Evolutionary conservation across 2,797 vertebrate genomes (phyloP), one percentile per base, ranked within the genome.

Genomic region (Erethizon dorsatum): DNA sequence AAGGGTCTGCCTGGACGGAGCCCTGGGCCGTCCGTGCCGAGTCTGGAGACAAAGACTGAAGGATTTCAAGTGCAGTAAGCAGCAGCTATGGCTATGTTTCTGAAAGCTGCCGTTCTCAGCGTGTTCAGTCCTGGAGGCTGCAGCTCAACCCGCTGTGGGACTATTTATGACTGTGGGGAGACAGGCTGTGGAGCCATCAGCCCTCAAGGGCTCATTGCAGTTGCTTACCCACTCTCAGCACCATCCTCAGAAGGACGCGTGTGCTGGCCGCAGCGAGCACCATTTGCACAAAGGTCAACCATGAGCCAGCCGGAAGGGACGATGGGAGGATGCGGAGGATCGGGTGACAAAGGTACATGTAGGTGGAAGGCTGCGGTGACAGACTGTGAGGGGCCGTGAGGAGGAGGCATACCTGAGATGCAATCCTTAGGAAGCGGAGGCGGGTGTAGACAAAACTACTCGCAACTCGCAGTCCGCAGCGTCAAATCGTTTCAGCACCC

Each of bases 121-220:
- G 17, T 56, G 87, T 61, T 79, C 86, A 3, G 65, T 54, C 59
- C 47, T 56, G 20, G 88, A 89, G 77, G 86, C 75, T 94, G 47
- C 59, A 67, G 80, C 77, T 69, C 41, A 93, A 26, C 52, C 57
- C 63, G 63, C 90, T 78, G 73, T 6, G 57, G 71, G 54, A 63
- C 52, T 88, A 31, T 79, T 95, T 91, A 79, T 82, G 86, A 95
- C 94, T 91, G 67, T 77, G 9, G 78, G 61, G 71, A 73, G 71
- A 61, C 86, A 33, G 41, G 41, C 71, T 84, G 54, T 61, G 83
- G 65, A 77, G n/a, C 79, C 78, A 75, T 54, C 90, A 88, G 67
- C 73, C 52, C 69, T 92, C 77, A 45, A 63, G 85, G 75, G 5
- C 33, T 94, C 45, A 7, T 41, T 47, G 31, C 71, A 84, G 54